phyloP scores from a whole-genome alignment of 2,888 invertebrate species.

The Tenthredo mesomela region DNA sequence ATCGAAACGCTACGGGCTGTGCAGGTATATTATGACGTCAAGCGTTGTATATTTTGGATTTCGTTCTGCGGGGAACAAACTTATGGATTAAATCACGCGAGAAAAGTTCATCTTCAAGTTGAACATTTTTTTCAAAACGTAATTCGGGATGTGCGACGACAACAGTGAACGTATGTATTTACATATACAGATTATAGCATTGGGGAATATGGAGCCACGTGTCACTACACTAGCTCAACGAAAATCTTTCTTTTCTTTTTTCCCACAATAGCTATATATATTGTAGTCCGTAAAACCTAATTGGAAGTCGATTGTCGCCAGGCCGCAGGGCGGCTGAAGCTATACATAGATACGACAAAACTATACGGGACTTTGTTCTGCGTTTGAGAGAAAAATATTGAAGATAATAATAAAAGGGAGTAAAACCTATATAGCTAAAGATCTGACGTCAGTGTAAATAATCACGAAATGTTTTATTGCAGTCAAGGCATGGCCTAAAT shows the following conservation, averaged over 20 bases:
- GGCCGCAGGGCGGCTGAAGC: background rate
- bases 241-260: background rate
- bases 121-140: background rate
- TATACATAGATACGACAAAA: constrained; percentile 14
- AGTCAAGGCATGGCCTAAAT: background rate
- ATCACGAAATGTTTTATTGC: background rate
- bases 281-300: constrained; percentile 4
- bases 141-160: background rate
- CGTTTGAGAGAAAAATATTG: background rate
- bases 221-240: too few species aligned
- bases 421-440: background rate
- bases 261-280: constrained; percentile 3
- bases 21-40: background rate
- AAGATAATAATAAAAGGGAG: background rate
- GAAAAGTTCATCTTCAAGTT: background rate
- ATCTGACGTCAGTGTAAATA: constrained; percentile 6
- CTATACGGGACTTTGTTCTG: constrained; percentile 1
- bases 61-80: background rate
- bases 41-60: background rate
- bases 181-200: background rate
- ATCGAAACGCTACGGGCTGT: background rate
- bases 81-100: background rate
- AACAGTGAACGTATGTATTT: background rate
- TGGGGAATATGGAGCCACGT: background rate
- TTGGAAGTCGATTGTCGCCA: constrained; percentile 34